A percentile compares a stretch with the other conserved stretches of the same genome.
phyloP scores from a whole-genome alignment of 2,113 vertebrate species.

The Talpa occidentalis region DNA sequence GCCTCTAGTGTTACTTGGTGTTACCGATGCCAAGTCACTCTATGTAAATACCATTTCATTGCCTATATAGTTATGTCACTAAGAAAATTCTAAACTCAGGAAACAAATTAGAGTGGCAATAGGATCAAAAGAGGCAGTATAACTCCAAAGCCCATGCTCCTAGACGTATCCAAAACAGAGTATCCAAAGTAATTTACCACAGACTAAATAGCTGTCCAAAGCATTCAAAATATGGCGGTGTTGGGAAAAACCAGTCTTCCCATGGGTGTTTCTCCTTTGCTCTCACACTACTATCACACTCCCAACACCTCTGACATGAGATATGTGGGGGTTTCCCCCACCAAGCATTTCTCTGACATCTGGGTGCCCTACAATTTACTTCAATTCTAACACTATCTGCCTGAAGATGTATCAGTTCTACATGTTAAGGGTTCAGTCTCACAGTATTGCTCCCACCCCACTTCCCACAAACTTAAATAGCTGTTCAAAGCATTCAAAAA shows the following conservation, averaged over 20 bases:
- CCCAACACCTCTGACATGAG: background rate
- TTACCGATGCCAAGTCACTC: slow-evolving; percentile 6
- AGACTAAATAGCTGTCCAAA: slow-evolving; percentile 3
- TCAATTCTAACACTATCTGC: slow-evolving; percentile 15
- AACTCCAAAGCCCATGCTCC: background rate
- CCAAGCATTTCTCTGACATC: background rate
- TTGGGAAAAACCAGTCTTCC: background rate
- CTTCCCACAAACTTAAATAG: background rate
- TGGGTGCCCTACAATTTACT: background rate
- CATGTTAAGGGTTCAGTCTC: background rate
- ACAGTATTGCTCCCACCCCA: background rate
- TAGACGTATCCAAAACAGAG: background rate
- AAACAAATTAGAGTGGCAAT: slow-evolving; percentile 49
- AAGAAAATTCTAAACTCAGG: slow-evolving; percentile 29
- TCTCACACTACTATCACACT: background rate
- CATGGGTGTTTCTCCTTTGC: background rate
- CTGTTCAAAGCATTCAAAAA: slow-evolving; percentile 10
- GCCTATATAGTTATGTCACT: background rate
- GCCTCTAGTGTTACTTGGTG: background rate
- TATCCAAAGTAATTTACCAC: background rate
- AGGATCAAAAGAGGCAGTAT: slow-evolving; percentile 18
- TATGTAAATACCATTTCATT: slow-evolving; percentile 12
- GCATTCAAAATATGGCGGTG: background rate
- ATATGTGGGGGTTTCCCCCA: background rate
- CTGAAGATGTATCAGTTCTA: background rate